Evolutionary conservation across 1,140 invertebrate species (phyloP).

Genomic region (Teleopsis dalmanni): DNA sequence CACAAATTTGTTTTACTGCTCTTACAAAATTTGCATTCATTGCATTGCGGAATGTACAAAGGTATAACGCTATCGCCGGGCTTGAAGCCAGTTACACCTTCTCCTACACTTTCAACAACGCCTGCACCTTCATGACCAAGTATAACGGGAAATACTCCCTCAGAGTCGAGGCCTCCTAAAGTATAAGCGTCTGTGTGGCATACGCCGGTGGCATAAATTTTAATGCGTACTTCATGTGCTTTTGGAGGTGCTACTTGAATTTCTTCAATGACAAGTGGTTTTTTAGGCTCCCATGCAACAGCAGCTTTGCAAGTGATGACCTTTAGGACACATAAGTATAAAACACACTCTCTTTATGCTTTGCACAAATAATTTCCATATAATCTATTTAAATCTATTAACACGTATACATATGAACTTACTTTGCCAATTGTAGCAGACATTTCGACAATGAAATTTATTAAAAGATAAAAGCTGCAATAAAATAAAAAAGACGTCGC

Average conservation of each 20-base stretch:
- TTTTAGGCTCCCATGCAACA: conserved; percentile 83
- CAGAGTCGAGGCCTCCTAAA: conserved; percentile 82
- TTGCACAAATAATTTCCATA: background rate
- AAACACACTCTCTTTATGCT: background rate
- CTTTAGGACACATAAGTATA: conserved; percentile 36
- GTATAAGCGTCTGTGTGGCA: conserved; percentile 98
- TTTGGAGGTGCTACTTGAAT: conserved; percentile 93
- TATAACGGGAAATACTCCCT: conserved; percentile 88
- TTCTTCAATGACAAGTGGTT: conserved; percentile 80
- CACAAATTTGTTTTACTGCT: conserved; percentile 96
- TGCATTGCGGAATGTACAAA: conserved; percentile 92
- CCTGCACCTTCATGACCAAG: conserved; percentile 93
- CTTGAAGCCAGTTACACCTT: conserved; percentile 82
- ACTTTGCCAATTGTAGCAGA: conserved; percentile 37
- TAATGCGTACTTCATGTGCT: conserved; percentile 73
- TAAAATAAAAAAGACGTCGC: no score
- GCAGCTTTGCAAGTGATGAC: conserved; percentile 84
- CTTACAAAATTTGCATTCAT: conserved; percentile 93
- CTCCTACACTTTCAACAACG: conserved; percentile 91
- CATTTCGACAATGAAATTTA: no score
- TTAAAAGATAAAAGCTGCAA: no score
- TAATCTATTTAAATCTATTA: background rate
- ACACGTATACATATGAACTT: conserved; percentile 3
- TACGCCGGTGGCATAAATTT: conserved; percentile 78
- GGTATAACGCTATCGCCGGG: conserved; percentile 94